Conservation (phyloP, 2,888 invertebrate species). For the Malthinus flaveolus region DNA sequence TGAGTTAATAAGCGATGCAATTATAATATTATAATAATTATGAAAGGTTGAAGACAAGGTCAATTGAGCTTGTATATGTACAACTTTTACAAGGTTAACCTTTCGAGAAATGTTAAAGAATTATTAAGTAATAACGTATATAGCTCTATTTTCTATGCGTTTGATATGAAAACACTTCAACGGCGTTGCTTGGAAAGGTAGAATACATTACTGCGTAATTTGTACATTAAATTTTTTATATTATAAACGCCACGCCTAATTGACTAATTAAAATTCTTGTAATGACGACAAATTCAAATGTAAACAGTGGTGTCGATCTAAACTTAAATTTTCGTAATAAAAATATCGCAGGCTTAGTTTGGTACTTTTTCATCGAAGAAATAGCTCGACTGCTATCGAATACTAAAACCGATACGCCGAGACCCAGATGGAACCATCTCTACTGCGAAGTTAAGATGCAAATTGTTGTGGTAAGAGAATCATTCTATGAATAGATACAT, state of each 20-base stretch:
- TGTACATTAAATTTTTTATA: too few relatives aligned
- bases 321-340: too few relatives aligned
- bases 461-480: slow-evolving; percentile 29
- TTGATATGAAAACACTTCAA: too few relatives aligned
- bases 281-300: too few relatives aligned
- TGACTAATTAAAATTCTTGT: too few relatives aligned
- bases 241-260: too few relatives aligned
- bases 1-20: slow-evolving; percentile 19
- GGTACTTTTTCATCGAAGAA: too few relatives aligned
- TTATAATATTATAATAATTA: slow-evolving; percentile 22
- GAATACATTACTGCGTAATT: too few relatives aligned
- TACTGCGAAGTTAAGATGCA: slow-evolving; percentile 35
- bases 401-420: slow-evolving; percentile 6
- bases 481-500: slow-evolving; percentile 15
- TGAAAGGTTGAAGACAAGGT: slow-evolving; percentile 25
- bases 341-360: too few relatives aligned
- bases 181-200: too few relatives aligned
- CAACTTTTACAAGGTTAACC: slow-evolving; percentile 22
- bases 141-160: slow-evolving; percentile 10
- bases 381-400: too few relatives aligned
- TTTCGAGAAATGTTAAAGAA: slow-evolving; percentile 19
- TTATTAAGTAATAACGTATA: slow-evolving; percentile 15
- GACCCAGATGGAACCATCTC: slow-evolving; percentile 26
- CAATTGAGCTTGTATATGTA: slow-evolving; percentile 18
- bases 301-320: too few relatives aligned